Conservation (phyloP, 1,140 invertebrate species). For the Sinella curviseta region DNA sequence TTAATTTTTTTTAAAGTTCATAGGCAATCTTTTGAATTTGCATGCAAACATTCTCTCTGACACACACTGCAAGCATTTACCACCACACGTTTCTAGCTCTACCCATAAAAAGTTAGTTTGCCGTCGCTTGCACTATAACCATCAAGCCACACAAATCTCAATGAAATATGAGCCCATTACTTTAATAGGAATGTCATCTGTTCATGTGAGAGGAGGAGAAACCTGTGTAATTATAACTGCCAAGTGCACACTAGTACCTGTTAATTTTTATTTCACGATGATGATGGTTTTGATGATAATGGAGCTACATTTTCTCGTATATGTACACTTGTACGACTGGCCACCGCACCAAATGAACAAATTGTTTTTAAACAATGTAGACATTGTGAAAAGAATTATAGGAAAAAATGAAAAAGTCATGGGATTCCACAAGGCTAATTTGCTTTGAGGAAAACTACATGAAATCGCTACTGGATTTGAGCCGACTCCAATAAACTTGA, state of each 20-base stretch:
- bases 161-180: conserved; percentile 26
- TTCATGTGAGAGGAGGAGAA: neutral
- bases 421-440: conserved; percentile 9
- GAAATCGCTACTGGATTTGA: conserved; percentile 18
- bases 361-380: neutral
- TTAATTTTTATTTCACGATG: neutral
- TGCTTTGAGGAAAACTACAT: neutral
- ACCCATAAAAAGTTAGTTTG: too few species aligned
- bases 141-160: conserved; percentile 11
- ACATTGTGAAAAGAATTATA: neutral
- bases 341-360: neutral
- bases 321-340: neutral
- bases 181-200: conserved; percentile 27
- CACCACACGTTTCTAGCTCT: too few species aligned
- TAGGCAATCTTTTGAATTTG: neutral
- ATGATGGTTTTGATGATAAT: neutral
- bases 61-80: neutral
- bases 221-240: conserved; percentile 27
- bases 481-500: neutral
- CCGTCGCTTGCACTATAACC: too few species aligned
- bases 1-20: neutral
- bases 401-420: neutral
- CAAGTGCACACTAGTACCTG: conserved; percentile 18
- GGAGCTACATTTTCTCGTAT: neutral
- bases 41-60: neutral